phyloP scores from a whole-genome alignment of 2,113 vertebrate genomes.

The Propithecus coquereli region DNA sequence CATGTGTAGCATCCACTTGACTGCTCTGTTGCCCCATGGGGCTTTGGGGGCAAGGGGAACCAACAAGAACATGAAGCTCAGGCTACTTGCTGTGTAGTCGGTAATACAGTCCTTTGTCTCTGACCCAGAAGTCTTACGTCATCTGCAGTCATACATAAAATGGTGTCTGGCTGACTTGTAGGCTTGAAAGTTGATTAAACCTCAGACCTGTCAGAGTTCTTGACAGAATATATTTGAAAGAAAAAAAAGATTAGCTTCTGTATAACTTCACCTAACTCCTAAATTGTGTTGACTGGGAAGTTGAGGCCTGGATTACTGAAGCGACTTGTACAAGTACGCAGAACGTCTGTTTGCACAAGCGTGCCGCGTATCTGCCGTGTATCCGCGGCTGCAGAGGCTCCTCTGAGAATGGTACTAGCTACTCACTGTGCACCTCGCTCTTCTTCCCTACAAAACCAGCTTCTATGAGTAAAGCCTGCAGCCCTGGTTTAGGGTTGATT shows the following conservation, averaged over 20 bases:
- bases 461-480: not conserved
- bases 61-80: not conserved
- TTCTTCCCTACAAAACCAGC: fast-evolving
- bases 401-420: fast-evolving
- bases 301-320: not conserved
- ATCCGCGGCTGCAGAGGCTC: not conserved
- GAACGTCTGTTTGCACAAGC: not conserved
- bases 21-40: no score
- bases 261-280: not conserved
- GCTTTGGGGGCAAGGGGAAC: not conserved
- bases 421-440: not conserved
- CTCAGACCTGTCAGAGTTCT: not conserved
- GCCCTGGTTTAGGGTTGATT: not conserved
- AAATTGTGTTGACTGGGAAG: not conserved
- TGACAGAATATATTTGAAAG: not conserved
- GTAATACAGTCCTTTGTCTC: not conserved
- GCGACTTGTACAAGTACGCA: not conserved
- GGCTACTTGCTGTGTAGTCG: not conserved
- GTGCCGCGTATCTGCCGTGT: not conserved
- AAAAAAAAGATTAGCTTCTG: not conserved
- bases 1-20: not conserved
- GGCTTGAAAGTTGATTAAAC: not conserved
- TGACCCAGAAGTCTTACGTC: not conserved
- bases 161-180: not conserved
- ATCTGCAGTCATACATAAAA: not conserved